Percentiles rank a stretch among this genome's conserved stretches.
phyloP scores from a whole-genome alignment of 2,113 vertebrate genomes.

The Sphaerodactylus townsendi region DNA sequence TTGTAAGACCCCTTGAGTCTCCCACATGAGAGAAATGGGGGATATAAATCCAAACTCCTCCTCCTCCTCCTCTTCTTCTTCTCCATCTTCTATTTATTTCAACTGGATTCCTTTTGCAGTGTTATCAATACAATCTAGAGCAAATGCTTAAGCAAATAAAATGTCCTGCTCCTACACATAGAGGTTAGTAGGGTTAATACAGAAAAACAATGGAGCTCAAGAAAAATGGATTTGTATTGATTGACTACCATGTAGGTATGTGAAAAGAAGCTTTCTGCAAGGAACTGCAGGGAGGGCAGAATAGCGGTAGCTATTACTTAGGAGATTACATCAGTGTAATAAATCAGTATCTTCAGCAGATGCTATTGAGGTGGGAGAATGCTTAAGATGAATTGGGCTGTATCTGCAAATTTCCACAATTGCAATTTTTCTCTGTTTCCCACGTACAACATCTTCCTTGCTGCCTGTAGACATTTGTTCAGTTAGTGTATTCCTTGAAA shows the following conservation, averaged over 20 bases:
- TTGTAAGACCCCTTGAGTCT: no score
- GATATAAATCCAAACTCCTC: no score
- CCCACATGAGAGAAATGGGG: no score
- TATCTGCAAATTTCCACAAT: conserved; percentile 21
- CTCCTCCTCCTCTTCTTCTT: no score
- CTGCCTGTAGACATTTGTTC: background rate
- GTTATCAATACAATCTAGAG: background rate
- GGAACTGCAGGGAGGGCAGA: background rate
- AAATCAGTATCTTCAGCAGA: conserved; percentile 43
- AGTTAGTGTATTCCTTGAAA: conserved; percentile 21
- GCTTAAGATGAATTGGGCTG: conserved; percentile 39
- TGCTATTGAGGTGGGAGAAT: conserved; percentile 24
- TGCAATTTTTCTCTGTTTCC: conserved; percentile 18
- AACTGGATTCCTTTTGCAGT: fast-evolving
- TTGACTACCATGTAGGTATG: conserved; percentile 32
- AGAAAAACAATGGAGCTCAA: conserved; percentile 36
- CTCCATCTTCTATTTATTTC: no score
- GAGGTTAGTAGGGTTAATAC: conserved; percentile 57
- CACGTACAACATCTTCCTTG: background rate
- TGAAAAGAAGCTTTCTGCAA: conserved; percentile 18
- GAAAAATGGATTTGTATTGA: conserved; percentile 60
- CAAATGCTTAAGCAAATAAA: conserved; percentile 30
- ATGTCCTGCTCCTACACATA: conserved; percentile 28
- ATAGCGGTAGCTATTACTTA: conserved; percentile 35
- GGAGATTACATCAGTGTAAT: conserved; percentile 39